Base-by-base conservation (phyloP, 2,797 vertebrate genomes). In the Leontocebus nigricollis region DNA sequence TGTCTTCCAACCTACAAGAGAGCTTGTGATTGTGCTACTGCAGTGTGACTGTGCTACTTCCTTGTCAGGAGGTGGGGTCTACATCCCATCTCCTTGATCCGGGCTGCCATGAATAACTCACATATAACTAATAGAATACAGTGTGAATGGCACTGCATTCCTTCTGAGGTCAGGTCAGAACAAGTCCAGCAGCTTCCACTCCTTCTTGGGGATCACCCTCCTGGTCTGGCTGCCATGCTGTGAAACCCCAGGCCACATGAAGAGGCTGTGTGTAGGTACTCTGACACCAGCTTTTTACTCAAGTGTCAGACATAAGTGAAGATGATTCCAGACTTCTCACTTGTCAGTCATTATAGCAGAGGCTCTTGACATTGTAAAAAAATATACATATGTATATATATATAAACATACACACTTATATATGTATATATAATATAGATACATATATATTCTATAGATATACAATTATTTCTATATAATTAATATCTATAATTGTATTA, bases 181-280 rank as follows among this genome's bases (percentile, higher is more conserved):
- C 84, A 22, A 44, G 10, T 22, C 64, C 11, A 27, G 57, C 20
- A n/a, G 87, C 55, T 64, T 57, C 67, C 4, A 73, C 20, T 67
- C 0, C 9, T 7, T 52, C 5, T 80, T 7, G 1, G 1, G 20
- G 22, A 80, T 30, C 12, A 15, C 15, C 6, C 17, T n/a, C 41
- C 52, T 41, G 14, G 50, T 79, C n/a, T 17, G 1, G 9, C 6
- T 82, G 46, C 36, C 24, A 26, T 55, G 30, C 17, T n/a, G 0
- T 75, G 39, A 87, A 9, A 80, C 5, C 5, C 11, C 15, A 87
- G 55, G 8, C 19, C 46, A 30, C 7, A 5, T 17, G n/a, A 86
- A 72, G 12, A 76, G 8, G 22, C 5, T 5, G 4, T 59, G 27
- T 24, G 11, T 57, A 30, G 44, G 5, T 46, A 39, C 20, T 88